A percentile compares a stretch with the other conserved stretches of the same genome.
These are phyloP conservation scores for Eupristina koningsbergeri DNA, from an alignment of 1,140 invertebrate genomes.

Conservation along the genomic window DNA sequence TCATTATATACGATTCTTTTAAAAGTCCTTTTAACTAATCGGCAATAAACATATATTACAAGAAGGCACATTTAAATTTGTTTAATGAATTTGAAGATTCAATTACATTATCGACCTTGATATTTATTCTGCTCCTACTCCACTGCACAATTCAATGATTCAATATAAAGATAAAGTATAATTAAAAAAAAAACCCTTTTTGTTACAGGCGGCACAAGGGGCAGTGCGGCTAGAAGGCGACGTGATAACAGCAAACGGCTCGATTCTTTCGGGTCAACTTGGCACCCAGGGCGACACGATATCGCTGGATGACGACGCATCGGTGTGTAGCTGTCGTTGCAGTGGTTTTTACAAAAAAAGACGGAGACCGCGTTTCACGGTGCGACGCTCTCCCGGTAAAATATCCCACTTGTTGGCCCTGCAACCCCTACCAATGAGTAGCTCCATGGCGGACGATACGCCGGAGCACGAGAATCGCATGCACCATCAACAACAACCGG, in stretches of 20 bases:
- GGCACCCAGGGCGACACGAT: conserved; percentile 75
- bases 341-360: conserved; percentile 79
- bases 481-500: neutral
- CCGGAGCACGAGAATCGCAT: neutral
- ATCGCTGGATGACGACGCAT: conserved; percentile 80
- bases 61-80: too few species aligned
- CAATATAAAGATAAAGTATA: too few species aligned
- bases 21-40: too few species aligned
- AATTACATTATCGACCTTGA: too few species aligned
- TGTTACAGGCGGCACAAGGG: conserved; percentile 83
- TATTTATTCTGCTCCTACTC: too few species aligned
- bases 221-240: conserved; percentile 94
- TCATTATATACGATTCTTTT: too few species aligned
- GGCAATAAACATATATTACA: too few species aligned
- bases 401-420: conserved; percentile 81
- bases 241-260: conserved; percentile 92
- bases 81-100: too few species aligned
- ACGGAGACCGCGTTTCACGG: conserved; percentile 78
- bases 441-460: conserved; percentile 69
- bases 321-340: conserved; percentile 89
- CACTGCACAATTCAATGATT: too few species aligned
- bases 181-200: conserved; percentile 15
- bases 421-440: conserved; percentile 75
- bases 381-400: conserved; percentile 82
- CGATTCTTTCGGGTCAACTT: conserved; percentile 82